Evolutionary conservation across 2,113 vertebrate species (phyloP).

Genomic region (Cromileptes altivelis): DNA sequence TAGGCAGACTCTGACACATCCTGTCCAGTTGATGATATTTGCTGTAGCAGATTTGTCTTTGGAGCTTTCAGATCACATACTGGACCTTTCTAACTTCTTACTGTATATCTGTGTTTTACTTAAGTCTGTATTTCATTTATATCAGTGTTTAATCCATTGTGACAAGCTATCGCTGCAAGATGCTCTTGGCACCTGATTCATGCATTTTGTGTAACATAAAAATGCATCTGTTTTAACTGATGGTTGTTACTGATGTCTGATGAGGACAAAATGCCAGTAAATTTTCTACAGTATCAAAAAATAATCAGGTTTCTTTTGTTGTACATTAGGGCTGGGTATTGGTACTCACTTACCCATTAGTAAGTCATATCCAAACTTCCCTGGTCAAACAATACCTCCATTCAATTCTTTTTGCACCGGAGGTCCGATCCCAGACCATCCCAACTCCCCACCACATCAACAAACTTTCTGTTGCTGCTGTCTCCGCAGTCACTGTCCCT

Average conservation of each 20-base stretch:
- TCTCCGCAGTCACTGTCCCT: too few relatives aligned
- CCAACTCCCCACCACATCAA: too few relatives aligned
- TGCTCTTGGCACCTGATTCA: not conserved
- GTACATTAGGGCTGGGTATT: too few relatives aligned
- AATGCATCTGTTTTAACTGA: not conserved
- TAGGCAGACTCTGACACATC: conserved; percentile 34
- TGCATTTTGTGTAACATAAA: not conserved
- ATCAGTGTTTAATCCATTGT: not conserved
- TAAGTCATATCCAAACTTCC: not conserved
- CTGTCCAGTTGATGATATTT: conserved; percentile 32
- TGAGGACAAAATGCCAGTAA: not conserved
- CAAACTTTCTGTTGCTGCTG: too few relatives aligned
- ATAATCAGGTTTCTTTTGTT: not conserved
- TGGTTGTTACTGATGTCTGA: not conserved
- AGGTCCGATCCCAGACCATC: too few relatives aligned
- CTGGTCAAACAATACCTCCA: too few relatives aligned
- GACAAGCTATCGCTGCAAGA: not conserved
- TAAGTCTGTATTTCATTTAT: conserved; percentile 8
- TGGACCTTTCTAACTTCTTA: not conserved
- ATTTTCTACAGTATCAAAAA: not conserved
- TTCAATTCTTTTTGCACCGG: too few relatives aligned
- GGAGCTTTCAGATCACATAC: conserved; percentile 40
- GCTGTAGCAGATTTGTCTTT: conserved; percentile 44
- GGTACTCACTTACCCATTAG: not conserved
- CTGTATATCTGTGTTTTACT: not conserved